These are phyloP conservation scores for Pollimyrus isidori DNA, from an alignment of 2,113 vertebrate species.

Conservation along the genomic window DNA sequence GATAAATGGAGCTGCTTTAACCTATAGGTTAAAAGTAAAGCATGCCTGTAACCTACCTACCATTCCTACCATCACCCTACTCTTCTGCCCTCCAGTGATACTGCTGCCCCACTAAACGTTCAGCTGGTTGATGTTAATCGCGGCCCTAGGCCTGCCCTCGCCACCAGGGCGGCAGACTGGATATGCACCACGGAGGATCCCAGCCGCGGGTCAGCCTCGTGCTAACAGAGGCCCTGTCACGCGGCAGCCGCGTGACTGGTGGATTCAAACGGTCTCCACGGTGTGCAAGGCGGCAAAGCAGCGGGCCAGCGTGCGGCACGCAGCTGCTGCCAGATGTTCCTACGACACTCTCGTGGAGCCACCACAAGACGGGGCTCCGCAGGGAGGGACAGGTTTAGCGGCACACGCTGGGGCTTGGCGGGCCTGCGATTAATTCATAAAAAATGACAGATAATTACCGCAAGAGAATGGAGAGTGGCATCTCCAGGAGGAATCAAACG, in stretches of 20 bases:
- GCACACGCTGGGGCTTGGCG: neutral
- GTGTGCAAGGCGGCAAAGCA: neutral
- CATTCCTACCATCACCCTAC: neutral
- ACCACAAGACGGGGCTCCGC: neutral
- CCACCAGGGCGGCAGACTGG: neutral
- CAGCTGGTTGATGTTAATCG: neutral
- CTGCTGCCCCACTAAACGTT: neutral
- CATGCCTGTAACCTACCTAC: neutral
- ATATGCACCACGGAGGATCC: neutral
- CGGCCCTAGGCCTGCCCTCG: neutral
- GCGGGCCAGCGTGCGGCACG: neutral
- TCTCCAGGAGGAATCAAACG: neutral
- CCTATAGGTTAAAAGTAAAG: neutral
- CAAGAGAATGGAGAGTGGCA: neutral
- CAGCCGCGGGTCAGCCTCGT: neutral
- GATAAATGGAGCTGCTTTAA: neutral
- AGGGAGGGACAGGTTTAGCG: neutral
- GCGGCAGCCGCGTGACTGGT: neutral
- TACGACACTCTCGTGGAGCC: neutral
- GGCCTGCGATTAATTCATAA: neutral
- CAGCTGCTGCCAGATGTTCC: conserved; percentile 4
- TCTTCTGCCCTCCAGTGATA: neutral
- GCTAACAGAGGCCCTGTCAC: neutral
- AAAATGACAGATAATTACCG: too few species aligned
- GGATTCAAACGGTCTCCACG: neutral